A percentile compares a stretch with the other conserved stretches of the same genome.
Evolutionary conservation across 2,888 invertebrate genomes (phyloP).

Genomic region (Apantesis nais): DNA sequence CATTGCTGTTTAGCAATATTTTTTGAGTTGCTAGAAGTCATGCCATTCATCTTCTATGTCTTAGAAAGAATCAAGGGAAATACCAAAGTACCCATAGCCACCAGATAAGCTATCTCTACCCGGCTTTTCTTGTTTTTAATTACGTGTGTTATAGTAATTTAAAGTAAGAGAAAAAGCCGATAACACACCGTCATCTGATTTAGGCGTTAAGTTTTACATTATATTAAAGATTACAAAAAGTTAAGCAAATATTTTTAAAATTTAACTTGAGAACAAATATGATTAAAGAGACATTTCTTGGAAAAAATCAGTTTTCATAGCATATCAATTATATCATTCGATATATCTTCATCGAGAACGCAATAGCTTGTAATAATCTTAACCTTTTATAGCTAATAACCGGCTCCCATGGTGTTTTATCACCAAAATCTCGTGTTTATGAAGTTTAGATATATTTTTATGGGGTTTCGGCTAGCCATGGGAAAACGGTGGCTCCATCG

Average conservation of each 20-base stretch:
- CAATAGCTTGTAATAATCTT: slow-evolving; percentile 41
- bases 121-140: too few species aligned
- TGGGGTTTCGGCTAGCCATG: slow-evolving; percentile 46
- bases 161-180: neutral
- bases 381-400: slow-evolving; percentile 45
- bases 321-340: slow-evolving; percentile 19
- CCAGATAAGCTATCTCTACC: too few species aligned
- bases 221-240: neutral
- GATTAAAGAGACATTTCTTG: neutral
- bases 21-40: too few species aligned
- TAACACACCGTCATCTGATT: neutral
- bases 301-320: slow-evolving; percentile 11
- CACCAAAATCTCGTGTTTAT: slow-evolving; percentile 56
- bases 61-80: too few species aligned
- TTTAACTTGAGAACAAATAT: neutral
- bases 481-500: slow-evolving; percentile 56
- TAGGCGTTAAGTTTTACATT: neutral
- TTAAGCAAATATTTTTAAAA: too few species aligned
- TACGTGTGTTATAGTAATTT: neutral
- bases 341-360: slow-evolving; percentile 44
- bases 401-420: slow-evolving; percentile 59
- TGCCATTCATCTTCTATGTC: too few species aligned
- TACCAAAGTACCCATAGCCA: neutral
- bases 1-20: too few species aligned
- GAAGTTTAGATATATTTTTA: slow-evolving; percentile 57